Percentiles rank a stretch among this genome's conserved stretches.
Conservation (phyloP, 2,113 vertebrate species). For the Poeciliopsis occidentalis region DNA sequence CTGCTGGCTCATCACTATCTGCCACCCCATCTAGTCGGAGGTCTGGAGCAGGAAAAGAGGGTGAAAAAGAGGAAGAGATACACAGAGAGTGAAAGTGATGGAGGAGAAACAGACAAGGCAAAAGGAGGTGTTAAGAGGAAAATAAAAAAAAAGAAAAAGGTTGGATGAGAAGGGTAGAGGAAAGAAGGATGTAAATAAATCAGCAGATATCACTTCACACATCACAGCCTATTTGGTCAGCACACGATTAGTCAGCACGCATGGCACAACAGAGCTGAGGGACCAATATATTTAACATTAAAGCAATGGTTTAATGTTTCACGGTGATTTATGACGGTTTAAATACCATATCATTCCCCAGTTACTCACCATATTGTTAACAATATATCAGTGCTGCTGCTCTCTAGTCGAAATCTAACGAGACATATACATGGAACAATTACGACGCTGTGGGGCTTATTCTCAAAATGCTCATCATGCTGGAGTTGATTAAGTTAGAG, state of each 20-base stretch:
- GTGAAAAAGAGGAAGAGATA: constrained; percentile 15
- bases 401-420: constrained; percentile 66
- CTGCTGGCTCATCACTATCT: constrained; percentile 79
- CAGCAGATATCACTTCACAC: constrained; percentile 65
- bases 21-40: constrained; percentile 51
- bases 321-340: constrained; percentile 69
- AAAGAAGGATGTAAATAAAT: constrained; percentile 59
- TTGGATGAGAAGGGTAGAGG: neutral
- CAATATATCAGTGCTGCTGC: constrained; percentile 66
- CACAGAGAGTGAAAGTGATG: constrained; percentile 25
- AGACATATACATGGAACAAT: constrained; percentile 66
- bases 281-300: constrained; percentile 73
- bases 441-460: constrained; percentile 48
- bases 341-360: constrained; percentile 72
- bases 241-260: constrained; percentile 69
- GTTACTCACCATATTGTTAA: constrained; percentile 72
- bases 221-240: constrained; percentile 63
- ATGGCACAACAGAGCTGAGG: constrained; percentile 57
- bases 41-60: constrained; percentile 34
- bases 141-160: neutral
- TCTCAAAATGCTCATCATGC: constrained; percentile 60
- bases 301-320: constrained; percentile 65
- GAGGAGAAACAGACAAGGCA: constrained; percentile 26
- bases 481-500: constrained; percentile 68
- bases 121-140: constrained; percentile 26